A percentile compares a stretch with the other conserved stretches of the same genome.
Evolutionary conservation across 1,140 invertebrate species (phyloP).

Genomic region (Euwallacea fornicatus): DNA sequence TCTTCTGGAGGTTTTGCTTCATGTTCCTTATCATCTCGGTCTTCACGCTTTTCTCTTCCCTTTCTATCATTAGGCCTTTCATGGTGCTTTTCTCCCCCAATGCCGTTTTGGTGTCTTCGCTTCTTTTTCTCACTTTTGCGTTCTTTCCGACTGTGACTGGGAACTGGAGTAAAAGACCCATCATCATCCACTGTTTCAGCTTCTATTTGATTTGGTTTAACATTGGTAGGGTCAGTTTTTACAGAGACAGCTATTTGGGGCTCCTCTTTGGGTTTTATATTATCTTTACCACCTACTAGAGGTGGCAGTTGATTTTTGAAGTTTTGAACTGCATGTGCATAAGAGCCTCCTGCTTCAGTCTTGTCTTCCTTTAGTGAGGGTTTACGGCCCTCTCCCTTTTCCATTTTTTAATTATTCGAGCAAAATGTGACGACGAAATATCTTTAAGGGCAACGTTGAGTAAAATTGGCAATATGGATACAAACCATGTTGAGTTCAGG

Average conservation of each 20-base stretch:
- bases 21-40: conserved; percentile 33
- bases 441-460: conserved; percentile 40
- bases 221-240: neutral
- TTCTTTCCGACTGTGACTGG: conserved; percentile 57
- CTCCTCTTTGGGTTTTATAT: conserved; percentile 38
- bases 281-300: conserved; percentile 44
- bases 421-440: conserved; percentile 29
- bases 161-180: conserved; percentile 56
- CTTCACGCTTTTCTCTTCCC: conserved; percentile 35
- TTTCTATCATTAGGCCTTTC: conserved; percentile 37
- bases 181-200: conserved; percentile 52
- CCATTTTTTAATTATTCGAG: conserved; percentile 38
- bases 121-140: conserved; percentile 53
- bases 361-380: conserved; percentile 32
- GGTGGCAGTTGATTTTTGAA: conserved; percentile 41
- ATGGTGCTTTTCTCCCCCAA: conserved; percentile 29
- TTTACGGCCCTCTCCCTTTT: conserved; percentile 21
- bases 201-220: conserved; percentile 33
- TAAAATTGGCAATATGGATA: conserved; percentile 49
- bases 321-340: conserved; percentile 52
- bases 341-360: conserved; percentile 43
- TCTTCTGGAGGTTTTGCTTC: conserved; percentile 46
- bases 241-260: conserved; percentile 12
- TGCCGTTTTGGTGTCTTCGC: conserved; percentile 42
- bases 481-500: conserved; percentile 50